Evolutionary conservation across 2,113 vertebrate species (phyloP).

Genomic region (Oncorhynchus clarkii): DNA sequence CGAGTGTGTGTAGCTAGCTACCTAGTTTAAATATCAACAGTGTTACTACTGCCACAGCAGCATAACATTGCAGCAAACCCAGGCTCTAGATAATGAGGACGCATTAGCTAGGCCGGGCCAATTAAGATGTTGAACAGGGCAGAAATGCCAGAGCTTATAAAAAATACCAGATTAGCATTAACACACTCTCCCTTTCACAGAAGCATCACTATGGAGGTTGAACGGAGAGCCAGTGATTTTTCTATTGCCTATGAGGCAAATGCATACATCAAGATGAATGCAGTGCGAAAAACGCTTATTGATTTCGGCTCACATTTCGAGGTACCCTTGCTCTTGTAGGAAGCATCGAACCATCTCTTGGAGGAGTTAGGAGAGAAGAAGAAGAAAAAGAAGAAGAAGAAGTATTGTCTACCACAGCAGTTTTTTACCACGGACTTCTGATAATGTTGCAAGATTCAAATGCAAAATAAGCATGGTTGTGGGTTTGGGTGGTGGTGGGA

Average conservation of each 20-base stretch:
- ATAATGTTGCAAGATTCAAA: conserved; percentile 10
- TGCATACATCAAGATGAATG: conserved; percentile 67
- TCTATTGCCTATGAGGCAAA: conserved; percentile 62
- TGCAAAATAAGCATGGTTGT: background rate
- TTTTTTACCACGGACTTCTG: background rate
- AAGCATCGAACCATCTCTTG: conserved; percentile 50
- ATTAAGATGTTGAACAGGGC: conserved; percentile 36
- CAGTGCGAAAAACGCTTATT: conserved; percentile 54
- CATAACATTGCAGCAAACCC: background rate
- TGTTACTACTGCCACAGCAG: too few relatives aligned
- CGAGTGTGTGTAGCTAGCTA: too few relatives aligned
- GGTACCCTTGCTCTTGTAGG: conserved; percentile 44
- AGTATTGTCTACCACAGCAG: background rate
- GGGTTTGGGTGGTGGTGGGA: background rate
- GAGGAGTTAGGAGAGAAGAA: conserved; percentile 27
- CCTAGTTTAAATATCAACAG: too few relatives aligned
- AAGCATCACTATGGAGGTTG: conserved; percentile 30
- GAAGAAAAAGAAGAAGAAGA: conserved; percentile 30
- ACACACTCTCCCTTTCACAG: conserved; percentile 40
- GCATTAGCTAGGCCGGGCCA: conserved; percentile 27
- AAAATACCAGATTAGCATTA: conserved; percentile 35
- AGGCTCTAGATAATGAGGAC: conserved; percentile 39
- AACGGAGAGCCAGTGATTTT: conserved; percentile 42
- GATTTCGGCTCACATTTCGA: conserved; percentile 61
- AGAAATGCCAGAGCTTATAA: conserved; percentile 43